Percentiles rank a stretch among this genome's conserved stretches.
phyloP scores from a whole-genome alignment of 1,140 invertebrate species.

The Spodoptera frugiperda region DNA sequence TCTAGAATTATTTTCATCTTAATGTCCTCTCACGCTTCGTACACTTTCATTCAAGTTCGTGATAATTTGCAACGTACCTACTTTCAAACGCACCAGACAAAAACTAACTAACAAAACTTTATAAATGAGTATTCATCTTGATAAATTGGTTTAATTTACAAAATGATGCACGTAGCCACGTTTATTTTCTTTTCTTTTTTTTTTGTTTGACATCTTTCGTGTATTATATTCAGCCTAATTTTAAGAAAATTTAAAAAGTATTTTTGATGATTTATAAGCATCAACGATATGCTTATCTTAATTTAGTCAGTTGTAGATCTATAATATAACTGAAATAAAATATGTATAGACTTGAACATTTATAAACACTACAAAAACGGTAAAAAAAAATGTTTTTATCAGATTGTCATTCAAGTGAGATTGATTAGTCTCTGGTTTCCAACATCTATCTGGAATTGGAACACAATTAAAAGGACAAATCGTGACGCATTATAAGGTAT shows the following conservation, averaged over 20 bases:
- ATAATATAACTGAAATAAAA: too few species aligned
- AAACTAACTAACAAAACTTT: constrained; percentile 4
- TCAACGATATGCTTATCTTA: too few species aligned
- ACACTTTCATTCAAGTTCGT: constrained; percentile 18
- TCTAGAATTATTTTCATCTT: too few species aligned
- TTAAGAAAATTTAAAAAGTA: too few species aligned
- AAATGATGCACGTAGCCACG: not conserved
- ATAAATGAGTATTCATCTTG: not conserved
- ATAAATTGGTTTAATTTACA: constrained; percentile 10
- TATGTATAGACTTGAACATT: not conserved
- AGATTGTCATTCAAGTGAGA: constrained; percentile 12
- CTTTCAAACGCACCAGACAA: constrained; percentile 6
- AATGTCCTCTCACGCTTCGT: constrained; percentile 3
- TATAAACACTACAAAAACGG: not conserved
- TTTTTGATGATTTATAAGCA: too few species aligned
- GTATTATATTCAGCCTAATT: too few species aligned
- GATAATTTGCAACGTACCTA: not conserved
- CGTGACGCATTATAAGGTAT: constrained; percentile 50
- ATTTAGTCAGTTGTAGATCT: too few species aligned
- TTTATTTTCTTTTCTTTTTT: too few species aligned
- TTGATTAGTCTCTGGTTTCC: constrained; percentile 12
- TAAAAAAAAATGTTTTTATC: not conserved
- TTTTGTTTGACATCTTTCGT: too few species aligned
- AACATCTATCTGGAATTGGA: constrained; percentile 46
- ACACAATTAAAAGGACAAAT: constrained; percentile 54